Evolutionary conservation across 2,888 invertebrate genomes (phyloP).

Genomic region (Lamproptera curius): DNA sequence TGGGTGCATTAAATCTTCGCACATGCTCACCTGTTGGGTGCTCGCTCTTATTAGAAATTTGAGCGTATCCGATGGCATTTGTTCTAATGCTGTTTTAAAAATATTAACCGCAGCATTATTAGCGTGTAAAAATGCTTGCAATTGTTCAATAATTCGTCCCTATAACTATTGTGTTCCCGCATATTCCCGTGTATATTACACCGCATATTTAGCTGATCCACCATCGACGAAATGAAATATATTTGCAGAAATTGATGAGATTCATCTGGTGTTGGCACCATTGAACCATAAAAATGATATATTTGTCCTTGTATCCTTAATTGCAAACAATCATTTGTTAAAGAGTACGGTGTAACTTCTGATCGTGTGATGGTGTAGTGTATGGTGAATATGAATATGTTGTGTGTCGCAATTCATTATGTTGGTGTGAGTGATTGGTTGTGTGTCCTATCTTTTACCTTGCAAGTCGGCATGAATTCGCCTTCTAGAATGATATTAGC

Average conservation of each 20-base stretch:
- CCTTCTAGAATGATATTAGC: conserved; percentile 33
- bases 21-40: conserved; percentile 29
- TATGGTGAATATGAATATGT: conserved; percentile 19
- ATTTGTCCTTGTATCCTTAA: conserved; percentile 33
- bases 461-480: conserved; percentile 34
- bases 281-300: conserved; percentile 31
- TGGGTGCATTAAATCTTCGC: conserved; percentile 30
- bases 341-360: conserved; percentile 26
- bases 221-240: conserved; percentile 24
- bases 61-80: conserved; percentile 29
- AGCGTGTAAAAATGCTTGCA: conserved; percentile 31
- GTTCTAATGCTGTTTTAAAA: conserved; percentile 30
- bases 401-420: conserved; percentile 26
- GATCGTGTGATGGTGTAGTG: conserved; percentile 24
- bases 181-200: neutral
- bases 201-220: neutral
- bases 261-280: conserved; percentile 32
- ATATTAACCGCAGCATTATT: conserved; percentile 30
- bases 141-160: conserved; percentile 28
- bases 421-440: conserved; percentile 17
- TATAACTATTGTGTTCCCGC: conserved; percentile 30
- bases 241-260: conserved; percentile 33
- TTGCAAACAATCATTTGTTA: conserved; percentile 20
- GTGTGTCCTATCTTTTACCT: conserved; percentile 32
- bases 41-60: conserved; percentile 30